Evolutionary conservation across 2,113 vertebrate genomes (phyloP).

Genomic region (Misgurnus anguillicaudatus): DNA sequence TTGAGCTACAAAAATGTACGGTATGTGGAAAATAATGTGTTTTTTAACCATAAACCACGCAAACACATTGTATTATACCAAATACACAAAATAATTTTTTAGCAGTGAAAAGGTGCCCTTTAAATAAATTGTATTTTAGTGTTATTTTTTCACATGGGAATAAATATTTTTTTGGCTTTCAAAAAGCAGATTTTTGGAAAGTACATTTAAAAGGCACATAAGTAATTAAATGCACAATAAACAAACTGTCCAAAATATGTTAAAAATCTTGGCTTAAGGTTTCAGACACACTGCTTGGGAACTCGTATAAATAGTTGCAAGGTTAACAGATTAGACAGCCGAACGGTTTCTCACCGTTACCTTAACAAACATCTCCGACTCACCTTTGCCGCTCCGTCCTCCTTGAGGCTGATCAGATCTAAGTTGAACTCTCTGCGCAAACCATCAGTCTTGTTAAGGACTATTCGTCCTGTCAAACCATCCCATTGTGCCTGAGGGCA

Average conservation of each 20-base stretch:
- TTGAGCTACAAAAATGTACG: too few relatives aligned
- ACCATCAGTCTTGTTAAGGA: constrained; percentile 95
- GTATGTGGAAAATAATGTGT: too few relatives aligned
- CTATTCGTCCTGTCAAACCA: constrained; percentile 93
- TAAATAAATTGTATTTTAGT: too few relatives aligned
- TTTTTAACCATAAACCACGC: too few relatives aligned
- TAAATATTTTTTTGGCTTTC: background rate
- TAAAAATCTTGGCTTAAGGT: background rate
- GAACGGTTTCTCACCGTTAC: constrained; percentile 3
- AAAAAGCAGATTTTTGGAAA: background rate
- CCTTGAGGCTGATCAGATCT: constrained; percentile 97
- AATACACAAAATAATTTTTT: too few relatives aligned
- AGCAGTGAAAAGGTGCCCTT: too few relatives aligned
- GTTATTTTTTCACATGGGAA: too few relatives aligned
- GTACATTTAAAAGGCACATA: background rate
- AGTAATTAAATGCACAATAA: background rate
- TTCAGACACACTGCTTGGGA: background rate
- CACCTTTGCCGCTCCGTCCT: constrained; percentile 94
- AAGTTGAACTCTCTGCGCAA: constrained; percentile 93
- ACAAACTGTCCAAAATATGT: background rate
- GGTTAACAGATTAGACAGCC: background rate
- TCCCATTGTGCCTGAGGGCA: constrained; percentile 88
- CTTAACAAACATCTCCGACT: constrained; percentile 46
- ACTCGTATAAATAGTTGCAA: background rate
- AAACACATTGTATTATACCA: too few relatives aligned